These are phyloP conservation scores for Plebejus anna DNA, from an alignment of 2,888 invertebrate genomes.

Conservation along the genomic window DNA sequence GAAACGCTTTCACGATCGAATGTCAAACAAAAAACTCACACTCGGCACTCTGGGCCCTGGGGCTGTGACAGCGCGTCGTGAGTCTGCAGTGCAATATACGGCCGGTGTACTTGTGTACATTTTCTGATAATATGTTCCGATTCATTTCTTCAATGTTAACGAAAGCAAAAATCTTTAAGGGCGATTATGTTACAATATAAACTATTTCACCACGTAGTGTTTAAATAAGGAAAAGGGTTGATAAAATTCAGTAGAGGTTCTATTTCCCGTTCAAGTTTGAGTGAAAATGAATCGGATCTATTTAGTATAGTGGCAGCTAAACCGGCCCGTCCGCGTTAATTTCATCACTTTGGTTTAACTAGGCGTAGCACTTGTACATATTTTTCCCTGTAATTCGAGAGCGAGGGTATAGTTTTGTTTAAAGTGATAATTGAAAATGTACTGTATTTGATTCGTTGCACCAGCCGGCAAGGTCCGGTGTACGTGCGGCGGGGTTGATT, in stretches of 20 bases:
- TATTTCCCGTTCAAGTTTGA: not conserved
- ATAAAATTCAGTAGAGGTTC: not conserved
- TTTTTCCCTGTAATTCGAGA: conserved; percentile 16
- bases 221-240: no score
- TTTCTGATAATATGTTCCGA: not conserved
- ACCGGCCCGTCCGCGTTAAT: not conserved
- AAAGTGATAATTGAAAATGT: not conserved
- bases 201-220: no score
- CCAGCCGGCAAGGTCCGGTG: not conserved
- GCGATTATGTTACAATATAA: no score
- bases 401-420: conserved; percentile 22
- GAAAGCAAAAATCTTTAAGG: no score
- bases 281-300: not conserved
- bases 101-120: not conserved
- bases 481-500: not conserved
- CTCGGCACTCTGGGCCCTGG: no score
- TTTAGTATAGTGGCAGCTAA: not conserved
- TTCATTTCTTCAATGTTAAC: not conserved
- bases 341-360: conserved; percentile 1
- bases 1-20: no score
- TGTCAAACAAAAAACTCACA: no score
- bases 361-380: conserved; percentile 24
- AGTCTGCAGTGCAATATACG: conserved; percentile 17
- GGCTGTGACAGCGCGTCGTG: not conserved
- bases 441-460: conserved; percentile 12